Base-by-base conservation (phyloP, 2,888 invertebrate species). In the Drosophila aldrichi region DNA sequence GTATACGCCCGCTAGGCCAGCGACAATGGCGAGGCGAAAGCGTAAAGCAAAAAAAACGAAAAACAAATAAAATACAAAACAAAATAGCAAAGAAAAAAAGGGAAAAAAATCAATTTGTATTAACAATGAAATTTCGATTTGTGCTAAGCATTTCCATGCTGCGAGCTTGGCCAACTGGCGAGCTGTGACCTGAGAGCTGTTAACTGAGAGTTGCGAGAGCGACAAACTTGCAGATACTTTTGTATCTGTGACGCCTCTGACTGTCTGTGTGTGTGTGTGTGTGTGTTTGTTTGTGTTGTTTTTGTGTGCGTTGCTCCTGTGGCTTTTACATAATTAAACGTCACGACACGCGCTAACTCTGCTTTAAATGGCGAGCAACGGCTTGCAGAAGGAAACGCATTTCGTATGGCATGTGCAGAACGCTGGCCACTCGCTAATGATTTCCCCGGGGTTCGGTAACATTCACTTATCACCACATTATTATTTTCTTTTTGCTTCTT, bases 311-410 rank as follows among this genome's bases (percentile, higher is more conserved):
- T 81, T 60, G 71, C 60, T 81, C 51, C 70, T 72, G 80, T 70
- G 80, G 70, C 90, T 86, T 88, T 88, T 90, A 90, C 87, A 90
- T 90, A 88, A 88, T 88, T 90, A 86, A 90, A 88, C 81, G 75
- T 69, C 67, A 54, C 40, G 77, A 74, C 74, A 82, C 79, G 88
- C 82, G 79, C 72, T 75, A 65, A 70, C 75, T 86, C 70, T 74
- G 81, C 74, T 74, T 87, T 83, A 85, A 82, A 82, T 48, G 67
- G 41, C 60, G 61, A 63, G 55, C 63, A 40, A 48, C 8, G 58
- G 79, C 75, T 70, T 78, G 49, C 69, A 74, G 81, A 76, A 48
- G n/a, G n/a, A 34, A 49, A 52, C 56, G 55, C 70, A 46, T 41
- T 16, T 54, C n/a, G 54, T 36, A 40, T 10, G 20, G 46, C 14